Evolutionary conservation across 2,888 invertebrate species (phyloP).

Genomic region (Azorinus chamasolen): DNA sequence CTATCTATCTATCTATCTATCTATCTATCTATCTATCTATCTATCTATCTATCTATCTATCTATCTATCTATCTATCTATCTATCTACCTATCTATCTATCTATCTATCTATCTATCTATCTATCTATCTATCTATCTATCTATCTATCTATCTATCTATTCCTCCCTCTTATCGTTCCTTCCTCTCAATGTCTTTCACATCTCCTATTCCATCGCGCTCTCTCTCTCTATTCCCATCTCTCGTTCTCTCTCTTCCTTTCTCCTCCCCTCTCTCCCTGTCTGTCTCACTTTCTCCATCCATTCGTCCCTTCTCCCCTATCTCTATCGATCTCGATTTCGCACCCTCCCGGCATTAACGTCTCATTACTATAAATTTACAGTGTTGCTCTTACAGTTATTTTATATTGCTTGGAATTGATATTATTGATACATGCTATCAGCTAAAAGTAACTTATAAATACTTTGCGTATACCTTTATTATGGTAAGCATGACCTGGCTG

Average conservation of each 20-base stretch:
- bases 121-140: not conserved
- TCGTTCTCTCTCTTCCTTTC: not conserved
- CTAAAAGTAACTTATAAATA: no score
- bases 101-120: not conserved
- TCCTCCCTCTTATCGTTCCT: not conserved
- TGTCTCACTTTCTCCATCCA: not conserved
- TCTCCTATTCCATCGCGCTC: not conserved
- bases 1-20: not conserved
- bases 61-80: not conserved
- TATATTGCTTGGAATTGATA: no score
- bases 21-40: slow-evolving; percentile 8
- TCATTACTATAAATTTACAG: not conserved
- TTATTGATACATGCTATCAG: no score
- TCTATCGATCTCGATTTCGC: slow-evolving; percentile 1
- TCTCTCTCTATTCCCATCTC: not conserved
- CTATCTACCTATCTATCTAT: no score
- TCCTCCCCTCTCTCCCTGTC: slow-evolving; percentile 2
- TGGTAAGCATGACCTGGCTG: no score
- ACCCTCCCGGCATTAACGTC: not conserved
- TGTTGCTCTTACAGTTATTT: not conserved
- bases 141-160: no score
- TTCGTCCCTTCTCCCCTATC: not conserved
- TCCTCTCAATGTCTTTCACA: not conserved
- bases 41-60: not conserved
- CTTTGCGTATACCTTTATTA: no score